Conservation (phyloP, 2,797 vertebrate species). For the Valencia hispanica region DNA sequence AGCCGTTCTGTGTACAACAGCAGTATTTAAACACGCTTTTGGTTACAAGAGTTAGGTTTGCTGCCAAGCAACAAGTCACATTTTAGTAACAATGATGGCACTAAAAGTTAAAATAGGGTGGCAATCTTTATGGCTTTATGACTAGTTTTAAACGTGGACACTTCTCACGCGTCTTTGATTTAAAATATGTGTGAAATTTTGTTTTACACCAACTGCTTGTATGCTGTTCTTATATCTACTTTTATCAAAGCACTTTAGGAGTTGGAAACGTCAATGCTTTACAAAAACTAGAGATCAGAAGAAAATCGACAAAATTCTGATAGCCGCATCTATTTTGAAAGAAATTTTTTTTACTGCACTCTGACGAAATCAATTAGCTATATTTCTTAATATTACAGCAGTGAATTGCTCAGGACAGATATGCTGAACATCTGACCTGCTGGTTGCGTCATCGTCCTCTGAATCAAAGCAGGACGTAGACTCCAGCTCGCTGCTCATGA, state of each 20-base stretch:
- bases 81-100: neutral
- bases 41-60: neutral
- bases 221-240: neutral
- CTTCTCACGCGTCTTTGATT: too few relatives aligned
- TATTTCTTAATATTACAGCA: conserved; percentile 38
- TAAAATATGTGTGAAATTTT: too few relatives aligned
- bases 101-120: neutral
- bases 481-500: conserved; percentile 99
- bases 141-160: too few relatives aligned
- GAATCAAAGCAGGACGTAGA: conserved; percentile 99
- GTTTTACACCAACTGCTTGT: neutral
- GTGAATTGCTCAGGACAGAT: neutral
- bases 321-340: conserved; percentile 3
- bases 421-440: conserved; percentile 84
- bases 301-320: too few relatives aligned
- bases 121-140: too few relatives aligned
- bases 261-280: neutral
- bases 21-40: neutral
- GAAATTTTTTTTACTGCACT: conserved; percentile 6
- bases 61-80: neutral
- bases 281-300: neutral
- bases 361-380: conserved; percentile 31
- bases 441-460: conserved; percentile 97
- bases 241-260: neutral
- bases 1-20: neutral